These are phyloP conservation scores for Gastracanthus pulcherrimus DNA, from an alignment of 2,888 invertebrate genomes.

Conservation along the genomic window DNA sequence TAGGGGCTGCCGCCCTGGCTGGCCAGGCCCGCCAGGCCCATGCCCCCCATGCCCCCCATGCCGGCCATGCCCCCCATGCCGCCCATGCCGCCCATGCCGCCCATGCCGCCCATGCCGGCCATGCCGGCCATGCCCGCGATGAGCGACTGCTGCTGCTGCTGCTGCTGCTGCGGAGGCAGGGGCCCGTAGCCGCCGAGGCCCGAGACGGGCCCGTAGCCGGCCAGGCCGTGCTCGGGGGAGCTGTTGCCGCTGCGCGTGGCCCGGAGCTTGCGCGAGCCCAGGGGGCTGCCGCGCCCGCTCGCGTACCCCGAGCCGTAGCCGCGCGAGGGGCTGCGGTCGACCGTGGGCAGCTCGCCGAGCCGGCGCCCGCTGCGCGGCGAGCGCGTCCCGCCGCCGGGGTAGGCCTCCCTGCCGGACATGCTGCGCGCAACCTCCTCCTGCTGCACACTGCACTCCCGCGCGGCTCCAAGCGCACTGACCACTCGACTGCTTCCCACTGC, in stretches of 20 bases:
- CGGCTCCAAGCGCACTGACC: constrained; percentile 26
- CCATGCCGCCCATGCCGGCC: constrained; percentile 28
- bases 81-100: constrained; percentile 58
- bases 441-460: background rate
- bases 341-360: constrained; percentile 87
- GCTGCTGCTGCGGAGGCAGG: too few relatives aligned
- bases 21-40: constrained; percentile 76
- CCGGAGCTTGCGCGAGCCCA: constrained; percentile 44
- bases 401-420: constrained; percentile 51
- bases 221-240: constrained; percentile 79
- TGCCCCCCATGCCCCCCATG: constrained; percentile 85
- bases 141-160: constrained; percentile 25
- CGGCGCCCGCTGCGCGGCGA: constrained; percentile 82
- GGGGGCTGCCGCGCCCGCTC: constrained; percentile 79
- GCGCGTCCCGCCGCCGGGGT: constrained; percentile 78
- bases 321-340: constrained; percentile 93
- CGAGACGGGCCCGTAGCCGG: background rate
- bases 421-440: background rate
- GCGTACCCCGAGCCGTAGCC: constrained; percentile 79
- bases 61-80: constrained; percentile 81
- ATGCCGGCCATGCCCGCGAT: constrained; percentile 6
- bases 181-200: background rate
- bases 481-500: background rate
- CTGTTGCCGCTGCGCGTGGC: constrained; percentile 80
- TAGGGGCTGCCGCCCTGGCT: constrained; percentile 39